phyloP scores from a whole-genome alignment of 2,113 vertebrate genomes.

The Acinonyx jubatus region DNA sequence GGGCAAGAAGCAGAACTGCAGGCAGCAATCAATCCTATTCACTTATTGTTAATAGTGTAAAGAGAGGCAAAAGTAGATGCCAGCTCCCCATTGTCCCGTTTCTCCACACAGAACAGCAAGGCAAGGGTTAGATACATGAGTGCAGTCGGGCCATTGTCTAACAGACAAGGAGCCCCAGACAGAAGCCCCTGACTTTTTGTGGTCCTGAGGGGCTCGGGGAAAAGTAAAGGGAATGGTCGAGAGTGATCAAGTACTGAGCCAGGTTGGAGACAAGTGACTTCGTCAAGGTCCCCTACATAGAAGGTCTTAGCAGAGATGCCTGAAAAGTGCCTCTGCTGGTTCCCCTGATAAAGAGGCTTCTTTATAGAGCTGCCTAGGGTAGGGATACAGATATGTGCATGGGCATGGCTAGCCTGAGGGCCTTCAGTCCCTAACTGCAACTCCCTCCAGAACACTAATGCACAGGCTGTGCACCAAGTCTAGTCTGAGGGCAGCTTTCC shows the following conservation, averaged over 20 bases:
- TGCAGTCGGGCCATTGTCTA: too few relatives aligned
- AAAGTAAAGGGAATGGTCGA: accelerated
- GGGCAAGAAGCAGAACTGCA: not conserved
- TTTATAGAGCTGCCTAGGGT: accelerated
- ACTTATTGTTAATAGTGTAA: not conserved
- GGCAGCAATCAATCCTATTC: not conserved
- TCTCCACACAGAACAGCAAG: not conserved
- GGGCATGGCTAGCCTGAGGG: too few relatives aligned
- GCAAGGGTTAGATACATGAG: accelerated
- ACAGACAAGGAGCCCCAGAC: not conserved
- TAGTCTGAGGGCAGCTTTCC: not conserved
- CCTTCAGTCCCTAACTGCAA: not conserved
- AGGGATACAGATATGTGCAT: too few relatives aligned
- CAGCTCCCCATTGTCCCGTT: accelerated
- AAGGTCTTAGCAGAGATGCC: not conserved
- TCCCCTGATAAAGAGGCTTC: not conserved
- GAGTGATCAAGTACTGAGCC: not conserved
- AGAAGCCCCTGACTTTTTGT: not conserved
- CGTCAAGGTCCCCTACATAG: not conserved
- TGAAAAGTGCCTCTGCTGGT: not conserved
- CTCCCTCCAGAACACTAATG: not conserved
- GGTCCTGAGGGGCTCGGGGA: not conserved
- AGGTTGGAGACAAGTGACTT: not conserved
- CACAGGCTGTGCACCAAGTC: not conserved
- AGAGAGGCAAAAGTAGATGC: not conserved